Evolutionary conservation across 2,888 invertebrate species (phyloP).

Genomic region (Sarcophaga caerulescens): DNA sequence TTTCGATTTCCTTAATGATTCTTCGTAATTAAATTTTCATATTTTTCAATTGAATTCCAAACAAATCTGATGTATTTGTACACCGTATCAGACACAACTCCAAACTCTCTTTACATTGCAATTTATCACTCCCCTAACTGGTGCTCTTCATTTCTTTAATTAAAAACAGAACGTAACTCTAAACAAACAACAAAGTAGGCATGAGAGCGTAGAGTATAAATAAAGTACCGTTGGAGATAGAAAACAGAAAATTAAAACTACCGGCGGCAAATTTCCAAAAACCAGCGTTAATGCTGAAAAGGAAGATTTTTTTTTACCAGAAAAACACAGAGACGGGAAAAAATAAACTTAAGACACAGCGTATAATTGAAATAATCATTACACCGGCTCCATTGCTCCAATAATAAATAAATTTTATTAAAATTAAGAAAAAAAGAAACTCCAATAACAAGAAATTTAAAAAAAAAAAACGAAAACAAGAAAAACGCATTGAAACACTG

Average conservation of each 20-base stretch:
- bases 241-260: constrained; percentile 20
- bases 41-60: too few species aligned
- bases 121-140: not conserved
- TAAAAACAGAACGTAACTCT: constrained; percentile 27
- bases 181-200: not conserved
- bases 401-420: not conserved
- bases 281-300: not conserved
- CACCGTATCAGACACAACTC: too few species aligned
- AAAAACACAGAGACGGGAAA: constrained; percentile 5
- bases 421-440: constrained; percentile 1
- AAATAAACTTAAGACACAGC: constrained; percentile 6
- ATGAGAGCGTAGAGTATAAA: too few species aligned
- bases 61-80: too few species aligned
- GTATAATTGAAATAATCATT: constrained; percentile 51
- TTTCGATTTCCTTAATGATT: too few species aligned
- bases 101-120: not conserved
- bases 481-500: constrained; percentile 34
- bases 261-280: constrained; percentile 57
- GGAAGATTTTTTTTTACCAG: constrained; percentile 2
- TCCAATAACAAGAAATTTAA: not conserved
- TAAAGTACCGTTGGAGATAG: not conserved
- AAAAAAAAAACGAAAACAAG: constrained; percentile 10
- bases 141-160: constrained; percentile 55
- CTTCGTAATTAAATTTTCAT: too few species aligned
- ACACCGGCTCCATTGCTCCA: constrained; percentile 14